These are phyloP conservation scores for Cheirogaleus major DNA, from an alignment of 2,797 vertebrate species.

Conservation along the genomic window DNA sequence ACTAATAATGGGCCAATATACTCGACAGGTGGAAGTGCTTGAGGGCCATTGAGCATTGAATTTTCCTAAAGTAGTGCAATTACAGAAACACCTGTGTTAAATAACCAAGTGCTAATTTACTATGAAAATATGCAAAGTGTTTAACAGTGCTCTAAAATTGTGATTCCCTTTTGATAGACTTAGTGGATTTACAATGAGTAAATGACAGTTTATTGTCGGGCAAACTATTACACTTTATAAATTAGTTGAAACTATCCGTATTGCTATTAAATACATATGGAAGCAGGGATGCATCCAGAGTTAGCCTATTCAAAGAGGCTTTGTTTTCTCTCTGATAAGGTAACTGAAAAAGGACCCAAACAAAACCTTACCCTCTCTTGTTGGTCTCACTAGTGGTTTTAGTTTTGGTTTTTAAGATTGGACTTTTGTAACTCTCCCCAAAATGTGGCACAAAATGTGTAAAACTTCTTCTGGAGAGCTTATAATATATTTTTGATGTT, in stretches of 20 bases:
- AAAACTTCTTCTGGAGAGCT: neutral
- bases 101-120: constrained; percentile 61
- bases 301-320: neutral
- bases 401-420: neutral
- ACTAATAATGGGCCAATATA: constrained; percentile 59
- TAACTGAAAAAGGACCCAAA: neutral
- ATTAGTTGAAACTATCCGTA: constrained; percentile 9
- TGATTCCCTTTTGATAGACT: constrained; percentile 54
- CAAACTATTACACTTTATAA: constrained; percentile 23
- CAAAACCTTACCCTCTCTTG: neutral
- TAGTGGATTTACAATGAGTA: constrained; percentile 46
- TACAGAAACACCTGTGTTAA: constrained; percentile 73
- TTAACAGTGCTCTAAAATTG: constrained; percentile 58
- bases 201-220: constrained; percentile 55
- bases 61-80: constrained; percentile 67
- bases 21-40: constrained; percentile 54
- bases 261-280: neutral
- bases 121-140: constrained; percentile 60
- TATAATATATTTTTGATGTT: neutral
- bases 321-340: neutral
- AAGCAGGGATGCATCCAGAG: neutral
- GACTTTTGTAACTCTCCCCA: neutral
- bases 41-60: constrained; percentile 53
- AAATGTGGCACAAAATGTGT: neutral
- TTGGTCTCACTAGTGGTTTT: neutral